Evolutionary conservation across 1,140 invertebrate genomes (phyloP).

Genomic region (Drosophila sproati): DNA sequence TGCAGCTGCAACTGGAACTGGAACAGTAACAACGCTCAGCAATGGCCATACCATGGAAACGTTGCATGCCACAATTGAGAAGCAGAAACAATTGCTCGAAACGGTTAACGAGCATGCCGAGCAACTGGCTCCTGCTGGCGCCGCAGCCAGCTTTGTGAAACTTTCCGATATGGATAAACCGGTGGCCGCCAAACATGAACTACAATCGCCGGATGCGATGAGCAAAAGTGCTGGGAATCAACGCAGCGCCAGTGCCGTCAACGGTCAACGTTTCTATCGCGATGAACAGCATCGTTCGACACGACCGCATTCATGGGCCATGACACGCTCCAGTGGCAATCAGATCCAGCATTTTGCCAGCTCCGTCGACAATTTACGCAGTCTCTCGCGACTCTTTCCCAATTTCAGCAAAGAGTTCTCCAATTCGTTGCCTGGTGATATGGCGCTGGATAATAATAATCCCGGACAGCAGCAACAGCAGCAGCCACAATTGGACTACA

Average conservation of each 20-base stretch:
- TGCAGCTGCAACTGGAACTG: slow-evolving; percentile 9
- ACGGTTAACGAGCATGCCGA: slow-evolving; percentile 78
- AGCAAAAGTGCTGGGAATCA: slow-evolving; percentile 84
- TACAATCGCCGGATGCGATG: slow-evolving; percentile 77
- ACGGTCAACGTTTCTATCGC: slow-evolving; percentile 84
- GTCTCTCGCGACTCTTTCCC: slow-evolving; percentile 84
- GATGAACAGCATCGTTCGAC: slow-evolving; percentile 86
- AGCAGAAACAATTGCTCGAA: slow-evolving; percentile 81
- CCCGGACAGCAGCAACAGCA: slow-evolving; percentile 28
- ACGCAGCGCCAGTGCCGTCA: slow-evolving; percentile 45
- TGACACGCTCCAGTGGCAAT: slow-evolving; percentile 86
- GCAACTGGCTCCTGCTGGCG: slow-evolving; percentile 14
- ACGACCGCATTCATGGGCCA: slow-evolving; percentile 86
- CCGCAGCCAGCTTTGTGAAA: slow-evolving; percentile 85
- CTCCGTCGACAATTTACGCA: slow-evolving; percentile 81
- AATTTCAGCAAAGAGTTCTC: slow-evolving; percentile 84
- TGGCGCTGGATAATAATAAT: slow-evolving; percentile 58
- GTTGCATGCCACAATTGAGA: slow-evolving; percentile 83
- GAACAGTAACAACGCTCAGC: not conserved
- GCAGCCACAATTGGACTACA: slow-evolving; percentile 72
- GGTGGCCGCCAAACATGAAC: slow-evolving; percentile 64
- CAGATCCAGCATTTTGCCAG: slow-evolving; percentile 80
- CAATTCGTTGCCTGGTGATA: slow-evolving; percentile 76
- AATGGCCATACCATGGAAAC: slow-evolving; percentile 81
- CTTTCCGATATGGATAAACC: slow-evolving; percentile 87